Evolutionary conservation across 2,888 invertebrate genomes (phyloP).

Genomic region (Cecidostiba fungosa): DNA sequence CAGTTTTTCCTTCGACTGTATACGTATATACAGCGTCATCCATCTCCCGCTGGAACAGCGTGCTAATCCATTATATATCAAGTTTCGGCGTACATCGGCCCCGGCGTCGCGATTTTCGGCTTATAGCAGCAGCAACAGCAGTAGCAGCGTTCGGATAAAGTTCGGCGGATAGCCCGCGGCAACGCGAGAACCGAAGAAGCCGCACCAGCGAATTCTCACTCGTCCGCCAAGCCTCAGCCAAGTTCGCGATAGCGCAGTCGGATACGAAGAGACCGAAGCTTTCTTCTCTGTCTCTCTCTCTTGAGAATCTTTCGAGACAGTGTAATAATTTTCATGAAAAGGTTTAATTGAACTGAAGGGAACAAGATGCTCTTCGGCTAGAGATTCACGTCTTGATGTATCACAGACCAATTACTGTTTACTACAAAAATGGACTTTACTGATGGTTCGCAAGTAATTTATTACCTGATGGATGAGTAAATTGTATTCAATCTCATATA

Average conservation of each 20-base stretch:
- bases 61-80: conserved; percentile 17
- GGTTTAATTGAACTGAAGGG: no score
- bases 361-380: no score
- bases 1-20: background rate
- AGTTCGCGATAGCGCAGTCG: conserved; percentile 22
- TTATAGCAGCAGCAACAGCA: background rate
- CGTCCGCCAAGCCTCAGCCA: conserved; percentile 22
- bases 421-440: no score
- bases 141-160: background rate
- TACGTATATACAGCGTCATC: background rate
- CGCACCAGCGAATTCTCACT: conserved; percentile 53
- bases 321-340: no score
- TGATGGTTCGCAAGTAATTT: no score
- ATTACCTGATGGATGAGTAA: no score
- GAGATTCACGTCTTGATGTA: no score
- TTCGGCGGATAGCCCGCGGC: conserved; percentile 9
- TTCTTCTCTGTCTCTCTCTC: background rate
- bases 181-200: conserved; percentile 45
- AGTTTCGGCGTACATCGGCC: conserved; percentile 5
- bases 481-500: no score
- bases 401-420: no score
- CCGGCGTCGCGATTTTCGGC: conserved; percentile 9
- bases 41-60: background rate
- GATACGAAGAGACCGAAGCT: background rate
- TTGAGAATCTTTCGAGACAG: no score